These are phyloP conservation scores for Mizuhopecten yessoensis DNA, from an alignment of 1,140 invertebrate genomes.

Conservation along the genomic window DNA sequence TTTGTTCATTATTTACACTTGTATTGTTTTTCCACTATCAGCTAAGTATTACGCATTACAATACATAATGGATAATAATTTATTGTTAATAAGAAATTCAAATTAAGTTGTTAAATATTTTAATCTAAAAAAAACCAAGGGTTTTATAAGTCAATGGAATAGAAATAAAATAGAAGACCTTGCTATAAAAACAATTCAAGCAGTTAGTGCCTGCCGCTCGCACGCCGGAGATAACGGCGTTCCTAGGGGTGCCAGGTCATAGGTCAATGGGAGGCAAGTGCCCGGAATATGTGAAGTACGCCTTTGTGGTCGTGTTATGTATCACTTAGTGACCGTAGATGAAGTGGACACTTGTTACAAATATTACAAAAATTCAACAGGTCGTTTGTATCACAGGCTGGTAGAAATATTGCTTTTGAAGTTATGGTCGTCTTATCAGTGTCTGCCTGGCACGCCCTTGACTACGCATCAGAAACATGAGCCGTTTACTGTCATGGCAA, in stretches of 20 bases:
- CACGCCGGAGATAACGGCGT: background rate
- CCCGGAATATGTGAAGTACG: conserved; percentile 12
- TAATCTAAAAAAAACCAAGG: no score
- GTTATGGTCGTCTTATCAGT: background rate
- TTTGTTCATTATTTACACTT: no score
- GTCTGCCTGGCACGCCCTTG: conserved; percentile 12
- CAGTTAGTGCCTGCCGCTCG: background rate
- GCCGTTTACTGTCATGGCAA: conserved; percentile 3
- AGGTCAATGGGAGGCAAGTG: conserved; percentile 3
- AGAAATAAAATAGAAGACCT: background rate
- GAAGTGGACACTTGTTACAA: conserved; percentile 33
- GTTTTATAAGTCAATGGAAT: background rate
- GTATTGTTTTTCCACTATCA: no score
- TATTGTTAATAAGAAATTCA: no score
- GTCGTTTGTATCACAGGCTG: conserved; percentile 1
- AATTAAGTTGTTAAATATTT: background rate
- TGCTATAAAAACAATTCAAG: background rate
- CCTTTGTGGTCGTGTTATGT: conserved; percentile 37
- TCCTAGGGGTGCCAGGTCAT: background rate
- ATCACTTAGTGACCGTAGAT: background rate
- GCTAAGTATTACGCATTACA: no score
- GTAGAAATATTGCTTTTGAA: conserved; percentile 19
- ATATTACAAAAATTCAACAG: conserved; percentile 36
- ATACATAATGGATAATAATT: no score
- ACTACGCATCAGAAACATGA: background rate